Conservation (phyloP, 2,888 invertebrate genomes). For the Noctua comes region DNA sequence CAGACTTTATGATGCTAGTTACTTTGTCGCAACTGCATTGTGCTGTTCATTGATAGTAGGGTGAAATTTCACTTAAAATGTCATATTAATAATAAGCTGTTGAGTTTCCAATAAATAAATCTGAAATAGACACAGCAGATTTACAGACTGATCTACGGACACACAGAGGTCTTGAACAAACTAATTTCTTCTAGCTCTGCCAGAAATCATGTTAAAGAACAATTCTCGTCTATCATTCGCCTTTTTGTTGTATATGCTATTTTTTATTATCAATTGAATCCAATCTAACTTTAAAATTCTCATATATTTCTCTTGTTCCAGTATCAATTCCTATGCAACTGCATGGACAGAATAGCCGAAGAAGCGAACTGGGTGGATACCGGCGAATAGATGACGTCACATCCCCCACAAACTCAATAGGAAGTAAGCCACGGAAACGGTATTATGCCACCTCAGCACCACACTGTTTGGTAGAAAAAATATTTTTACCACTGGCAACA, state of each 20-base stretch:
- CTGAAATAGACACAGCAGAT: too few species aligned
- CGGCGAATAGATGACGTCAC: slow-evolving; percentile 91
- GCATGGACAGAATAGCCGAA: slow-evolving; percentile 98
- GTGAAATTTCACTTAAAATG: too few species aligned
- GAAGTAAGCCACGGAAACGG: slow-evolving; percentile 63
- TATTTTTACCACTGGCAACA: slow-evolving; percentile 41
- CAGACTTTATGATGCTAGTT: too few species aligned
- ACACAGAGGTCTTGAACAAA: too few species aligned
- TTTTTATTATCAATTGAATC: background rate
- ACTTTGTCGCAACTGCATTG: too few species aligned
- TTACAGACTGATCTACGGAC: too few species aligned
- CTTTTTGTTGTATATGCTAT: background rate
- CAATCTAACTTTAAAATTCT: background rate
- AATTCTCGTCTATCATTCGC: background rate
- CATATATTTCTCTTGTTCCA: slow-evolving; percentile 83
- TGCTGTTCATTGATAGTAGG: too few species aligned
- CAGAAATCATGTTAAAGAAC: background rate
- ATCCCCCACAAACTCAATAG: slow-evolving; percentile 39
- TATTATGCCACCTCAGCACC: slow-evolving; percentile 63
- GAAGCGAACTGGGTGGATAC: slow-evolving; percentile 96
- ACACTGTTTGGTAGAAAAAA: slow-evolving; percentile 58
- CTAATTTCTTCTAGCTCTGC: too few species aligned
- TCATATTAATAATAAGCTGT: too few species aligned
- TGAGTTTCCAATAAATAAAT: too few species aligned
- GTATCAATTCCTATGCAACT: slow-evolving; percentile 97